A percentile compares a stretch with the other conserved stretches of the same genome.
phyloP scores from a whole-genome alignment of 1,140 invertebrate genomes.

The Littorina saxatilis region DNA sequence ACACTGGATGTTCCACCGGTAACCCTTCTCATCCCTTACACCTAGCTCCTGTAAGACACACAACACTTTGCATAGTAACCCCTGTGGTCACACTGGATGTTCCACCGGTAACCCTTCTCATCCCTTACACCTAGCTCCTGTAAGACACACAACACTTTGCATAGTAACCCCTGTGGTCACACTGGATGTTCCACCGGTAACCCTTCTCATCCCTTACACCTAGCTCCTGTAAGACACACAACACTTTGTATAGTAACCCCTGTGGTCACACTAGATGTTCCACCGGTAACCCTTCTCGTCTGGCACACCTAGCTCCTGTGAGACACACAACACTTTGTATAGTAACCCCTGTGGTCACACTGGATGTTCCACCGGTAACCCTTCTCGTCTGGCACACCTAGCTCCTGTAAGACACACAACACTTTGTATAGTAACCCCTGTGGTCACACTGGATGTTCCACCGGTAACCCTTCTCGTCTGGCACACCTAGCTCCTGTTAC shows the following conservation, averaged over 20 bases:
- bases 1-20: slow-evolving; percentile 50
- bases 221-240: slow-evolving; percentile 41
- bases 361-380: slow-evolving; percentile 43
- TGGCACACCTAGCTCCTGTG: slow-evolving; percentile 42
- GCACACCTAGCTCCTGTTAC: slow-evolving; percentile 44
- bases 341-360: slow-evolving; percentile 56
- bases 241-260: slow-evolving; percentile 58
- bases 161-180: slow-evolving; percentile 57
- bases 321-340: too few relatives aligned
- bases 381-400: slow-evolving; percentile 47
- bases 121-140: slow-evolving; percentile 49
- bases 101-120: slow-evolving; percentile 34
- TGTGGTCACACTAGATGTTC: slow-evolving; percentile 52
- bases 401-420: too few relatives aligned
- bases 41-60: slow-evolving; percentile 40
- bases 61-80: too few relatives aligned
- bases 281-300: slow-evolving; percentile 43
- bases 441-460: slow-evolving; percentile 53
- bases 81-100: slow-evolving; percentile 53
- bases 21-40: slow-evolving; percentile 46
- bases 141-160: too few relatives aligned
- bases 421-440: slow-evolving; percentile 56
- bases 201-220: slow-evolving; percentile 46
- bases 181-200: slow-evolving; percentile 47
- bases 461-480: slow-evolving; percentile 41